Conservation (phyloP, 2,113 vertebrate species). For the Catharus minimus region DNA sequence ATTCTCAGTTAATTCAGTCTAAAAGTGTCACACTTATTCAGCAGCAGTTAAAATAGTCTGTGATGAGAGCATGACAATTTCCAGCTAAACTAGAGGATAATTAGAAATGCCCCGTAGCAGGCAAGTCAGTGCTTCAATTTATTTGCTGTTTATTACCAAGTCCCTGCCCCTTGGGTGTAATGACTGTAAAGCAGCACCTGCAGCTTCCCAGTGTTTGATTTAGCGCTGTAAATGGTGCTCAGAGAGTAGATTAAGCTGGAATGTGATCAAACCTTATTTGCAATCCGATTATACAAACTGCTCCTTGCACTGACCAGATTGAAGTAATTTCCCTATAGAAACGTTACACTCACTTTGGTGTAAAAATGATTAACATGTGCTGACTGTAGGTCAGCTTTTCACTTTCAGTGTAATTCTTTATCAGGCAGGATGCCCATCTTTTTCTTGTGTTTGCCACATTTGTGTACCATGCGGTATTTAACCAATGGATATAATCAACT, state of each 20-base stretch:
- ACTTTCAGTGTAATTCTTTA: constrained; percentile 75
- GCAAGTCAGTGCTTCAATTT: constrained; percentile 93
- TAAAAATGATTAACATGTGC: constrained; percentile 92
- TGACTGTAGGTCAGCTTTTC: constrained; percentile 82
- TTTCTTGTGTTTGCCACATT: constrained; percentile 62
- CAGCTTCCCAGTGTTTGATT: constrained; percentile 89
- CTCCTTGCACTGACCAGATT: constrained; percentile 89
- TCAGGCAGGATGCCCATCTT: constrained; percentile 74
- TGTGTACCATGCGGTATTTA: constrained; percentile 50
- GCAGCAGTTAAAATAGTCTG: constrained; percentile 76
- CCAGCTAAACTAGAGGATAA: constrained; percentile 88
- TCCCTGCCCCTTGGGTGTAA: constrained; percentile 88
- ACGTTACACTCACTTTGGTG: constrained; percentile 86
- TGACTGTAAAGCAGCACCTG: constrained; percentile 88
- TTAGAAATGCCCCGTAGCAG: constrained; percentile 94
- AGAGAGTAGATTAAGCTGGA: constrained; percentile 94
- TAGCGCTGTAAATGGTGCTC: constrained; percentile 88
- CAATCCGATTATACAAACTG: constrained; percentile 96
- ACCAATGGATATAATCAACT: constrained; percentile 61
- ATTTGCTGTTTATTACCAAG: constrained; percentile 94
- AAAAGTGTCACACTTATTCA: constrained; percentile 77
- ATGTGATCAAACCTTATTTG: constrained; percentile 99
- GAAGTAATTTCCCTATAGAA: constrained; percentile 91
- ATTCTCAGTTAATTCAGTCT: constrained; percentile 76
- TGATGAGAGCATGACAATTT: constrained; percentile 80